Evolutionary conservation across 2,888 invertebrate species (phyloP), one percentile per base, ranked within the genome.

Genomic region (Himalopsyche anomala): DNA sequence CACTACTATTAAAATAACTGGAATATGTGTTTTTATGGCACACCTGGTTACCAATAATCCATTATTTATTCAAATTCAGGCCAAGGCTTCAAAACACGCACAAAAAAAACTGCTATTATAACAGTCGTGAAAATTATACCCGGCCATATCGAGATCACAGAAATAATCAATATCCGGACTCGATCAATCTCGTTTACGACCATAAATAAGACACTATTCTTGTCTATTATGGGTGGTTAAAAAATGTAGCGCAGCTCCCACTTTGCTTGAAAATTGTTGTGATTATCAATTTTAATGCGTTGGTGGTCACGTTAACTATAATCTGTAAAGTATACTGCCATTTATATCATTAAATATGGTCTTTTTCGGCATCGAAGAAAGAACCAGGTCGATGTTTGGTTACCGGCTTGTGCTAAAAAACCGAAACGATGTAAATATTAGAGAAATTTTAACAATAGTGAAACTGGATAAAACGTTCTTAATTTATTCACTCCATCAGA

Each of bases 221-320:
- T 19, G 28, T 62, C 62, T 62, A n/a, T 62, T 62, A 62, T 62
- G 19, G 62, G 62, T 15, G n/a, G 28, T 62, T 19, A 62, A 62
- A 62, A 62, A 62, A 62, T 62, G 62, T 62, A 62, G 62, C 19
- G 19, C 62, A 28, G 62, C 62, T 15, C 62, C 62, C 19, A 62
- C 62, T 62, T 51, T 62, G 62, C 19, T 19, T 62, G 19, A n/a
- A 62, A 62, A 62, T 62, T 19, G 28, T 62, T 62, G 19, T 62
- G 62, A 62, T 62, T 62, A 62, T 62, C 28, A 62, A 19, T 62
- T 62, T 62, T 62, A 62, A 62, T 62, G 62, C 62, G 62, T 62
- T 19, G 62, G 62, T 62, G 62, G 62, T 62, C 62, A 62, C 62
- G 62, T 62, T 62, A 62, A 8, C 9, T 62, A 8, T 62, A 62